Evolutionary conservation across 2,797 vertebrate genomes (phyloP).

Genomic region (Mormyrus hasselquistii): DNA sequence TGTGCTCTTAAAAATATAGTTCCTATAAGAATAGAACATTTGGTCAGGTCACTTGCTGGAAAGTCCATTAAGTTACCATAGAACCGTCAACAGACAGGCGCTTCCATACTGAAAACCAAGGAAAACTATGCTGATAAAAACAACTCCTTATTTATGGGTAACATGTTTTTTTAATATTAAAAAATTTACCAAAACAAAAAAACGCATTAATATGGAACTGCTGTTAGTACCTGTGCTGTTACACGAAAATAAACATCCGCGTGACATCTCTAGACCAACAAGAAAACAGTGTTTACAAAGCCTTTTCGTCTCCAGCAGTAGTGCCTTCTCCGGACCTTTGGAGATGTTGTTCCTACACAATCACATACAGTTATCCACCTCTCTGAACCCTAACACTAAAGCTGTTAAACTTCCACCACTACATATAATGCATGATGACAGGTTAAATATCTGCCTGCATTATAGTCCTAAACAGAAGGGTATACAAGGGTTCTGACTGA

Average conservation of each 20-base stretch:
- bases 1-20: neutral
- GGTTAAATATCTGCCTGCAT: neutral
- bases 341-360: neutral
- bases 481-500: neutral
- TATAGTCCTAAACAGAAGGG: neutral
- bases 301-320: neutral
- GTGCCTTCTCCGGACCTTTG: neutral
- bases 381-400: neutral
- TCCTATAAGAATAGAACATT: neutral
- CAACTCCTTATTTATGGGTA: neutral
- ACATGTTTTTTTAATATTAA: neutral
- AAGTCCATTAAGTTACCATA: neutral
- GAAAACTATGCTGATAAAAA: neutral
- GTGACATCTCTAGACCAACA: neutral
- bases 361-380: neutral
- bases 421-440: neutral
- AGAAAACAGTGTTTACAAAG: neutral
- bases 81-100: neutral
- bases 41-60: neutral
- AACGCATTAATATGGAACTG: neutral
- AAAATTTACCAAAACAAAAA: neutral
- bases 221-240: neutral
- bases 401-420: neutral
- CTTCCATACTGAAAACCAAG: neutral
- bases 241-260: neutral